phyloP scores from a whole-genome alignment of 2,888 invertebrate species.

The Adela reaumurella region DNA sequence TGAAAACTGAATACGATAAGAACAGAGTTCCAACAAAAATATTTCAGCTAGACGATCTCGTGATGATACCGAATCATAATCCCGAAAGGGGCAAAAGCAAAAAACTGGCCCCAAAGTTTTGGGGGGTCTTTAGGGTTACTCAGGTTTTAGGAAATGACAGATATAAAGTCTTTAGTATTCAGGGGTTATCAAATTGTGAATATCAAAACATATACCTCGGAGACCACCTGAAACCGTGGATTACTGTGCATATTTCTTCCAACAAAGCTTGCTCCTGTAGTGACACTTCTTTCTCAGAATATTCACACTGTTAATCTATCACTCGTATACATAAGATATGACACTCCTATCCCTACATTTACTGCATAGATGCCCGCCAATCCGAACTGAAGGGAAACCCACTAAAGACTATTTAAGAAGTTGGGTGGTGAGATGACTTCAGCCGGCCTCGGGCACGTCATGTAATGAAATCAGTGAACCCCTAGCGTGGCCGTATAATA shows the following conservation, averaged over 20 bases:
- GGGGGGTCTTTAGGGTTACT: not conserved
- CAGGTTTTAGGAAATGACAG: not conserved
- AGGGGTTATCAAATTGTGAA: not conserved
- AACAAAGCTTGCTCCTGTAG: too few relatives aligned
- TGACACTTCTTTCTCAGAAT: too few relatives aligned
- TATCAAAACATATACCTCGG: not conserved
- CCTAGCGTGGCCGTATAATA: too few relatives aligned
- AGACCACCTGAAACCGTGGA: not conserved
- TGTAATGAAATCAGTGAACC: too few relatives aligned
- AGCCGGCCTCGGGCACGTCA: too few relatives aligned
- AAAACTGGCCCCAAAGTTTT: not conserved
- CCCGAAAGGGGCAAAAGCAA: not conserved
- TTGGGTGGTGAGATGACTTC: too few relatives aligned
- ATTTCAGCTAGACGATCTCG: not conserved
- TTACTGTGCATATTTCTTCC: not conserved
- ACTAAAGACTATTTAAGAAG: too few relatives aligned
- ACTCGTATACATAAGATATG: too few relatives aligned
- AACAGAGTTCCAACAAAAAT: not conserved
- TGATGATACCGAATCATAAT: not conserved
- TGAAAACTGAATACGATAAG: not conserved
- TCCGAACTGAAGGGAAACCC: too few relatives aligned
- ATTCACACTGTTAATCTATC: too few relatives aligned
- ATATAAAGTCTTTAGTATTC: not conserved
- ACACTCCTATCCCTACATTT: too few relatives aligned
- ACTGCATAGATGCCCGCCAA: too few relatives aligned